Base-by-base conservation (phyloP, 2,888 invertebrate species). In the Anthoptus insignis region DNA sequence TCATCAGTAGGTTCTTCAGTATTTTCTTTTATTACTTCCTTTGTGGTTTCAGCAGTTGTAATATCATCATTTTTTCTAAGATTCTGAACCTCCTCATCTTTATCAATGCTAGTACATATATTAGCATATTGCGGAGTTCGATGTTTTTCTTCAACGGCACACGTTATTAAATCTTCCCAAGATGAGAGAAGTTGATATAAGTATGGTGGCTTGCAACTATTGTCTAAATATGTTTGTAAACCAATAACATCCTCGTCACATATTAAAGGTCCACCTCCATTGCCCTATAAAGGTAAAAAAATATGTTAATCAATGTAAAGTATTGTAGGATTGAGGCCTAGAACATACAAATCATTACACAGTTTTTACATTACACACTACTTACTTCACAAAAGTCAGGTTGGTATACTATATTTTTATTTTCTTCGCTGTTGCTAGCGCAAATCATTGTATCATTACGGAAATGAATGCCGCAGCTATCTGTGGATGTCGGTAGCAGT, bases 221-320 rank as follows among this genome's bases (percentile, higher is more conserved):
- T 84, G 27, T 83, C 81, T 27, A 89, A 77, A 70, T 92, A 93
- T 0, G 88, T 91, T 75, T 93, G 92, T 8, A 90, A 66, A 14
- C 86, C 93, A 22, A 81, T 71, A 6, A 91, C 79, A 56, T 86
- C 79, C 22, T 74, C 75, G 21, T 86, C 86, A 70, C 92, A 92
- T 37, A 93, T 73, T 0, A 93, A 80, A 9, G 93, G 91, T 7
- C 91, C 91, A 24, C 93, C 93, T 32, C 85, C 81, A 72, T 89
- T 91, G 39, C 88, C 88, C 93, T 93, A 72, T 19, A 71, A 70
- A 59, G 37, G 42, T 65, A 66, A 54, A 37, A n/a, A n/a, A n/a
- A n/a, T n/a, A n/a, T n/a, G n/a, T n/a, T n/a, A n/a, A n/a, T n/a
- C n/a, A n/a, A n/a, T n/a, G n/a, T n/a, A n/a, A n/a, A n/a, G n/a